Conservation (phyloP, 2,113 vertebrate genomes). For the Ciconia stormi region DNA sequence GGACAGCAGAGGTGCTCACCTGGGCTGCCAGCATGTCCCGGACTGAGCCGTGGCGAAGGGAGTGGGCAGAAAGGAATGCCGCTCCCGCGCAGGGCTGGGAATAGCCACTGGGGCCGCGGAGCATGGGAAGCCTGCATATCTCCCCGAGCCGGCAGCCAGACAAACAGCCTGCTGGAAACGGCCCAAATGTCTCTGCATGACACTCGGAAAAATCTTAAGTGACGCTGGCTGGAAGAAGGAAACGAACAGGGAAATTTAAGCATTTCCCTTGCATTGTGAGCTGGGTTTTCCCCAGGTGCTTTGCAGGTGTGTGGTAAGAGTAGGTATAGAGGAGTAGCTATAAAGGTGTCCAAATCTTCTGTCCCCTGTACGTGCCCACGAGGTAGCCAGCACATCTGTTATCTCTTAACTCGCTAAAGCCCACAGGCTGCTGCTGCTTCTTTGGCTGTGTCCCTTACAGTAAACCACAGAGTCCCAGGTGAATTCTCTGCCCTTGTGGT, state of each 20-base stretch:
- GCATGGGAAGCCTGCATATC: constrained; percentile 66
- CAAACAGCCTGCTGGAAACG: constrained; percentile 41
- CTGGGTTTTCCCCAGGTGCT: not conserved
- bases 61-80: constrained; percentile 67
- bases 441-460: not conserved
- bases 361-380: accelerated
- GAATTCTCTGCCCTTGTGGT: constrained; percentile 19
- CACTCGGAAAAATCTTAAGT: constrained; percentile 26
- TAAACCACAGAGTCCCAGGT: not conserved
- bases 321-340: not conserved
- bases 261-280: not conserved
- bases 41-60: not conserved
- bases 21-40: not conserved
- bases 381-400: constrained; percentile 10
- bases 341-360: not conserved
- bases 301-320: not conserved
- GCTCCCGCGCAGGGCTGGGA: constrained; percentile 45
- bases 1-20: not conserved
- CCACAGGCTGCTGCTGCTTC: not conserved
- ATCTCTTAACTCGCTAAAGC: not conserved
- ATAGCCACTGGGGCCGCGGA: constrained; percentile 53
- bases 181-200: not conserved
- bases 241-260: not conserved
- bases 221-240: not conserved
- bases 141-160: not conserved